phyloP scores from a whole-genome alignment of 2,797 vertebrate genomes.

The Melanotaenia boesemani region DNA sequence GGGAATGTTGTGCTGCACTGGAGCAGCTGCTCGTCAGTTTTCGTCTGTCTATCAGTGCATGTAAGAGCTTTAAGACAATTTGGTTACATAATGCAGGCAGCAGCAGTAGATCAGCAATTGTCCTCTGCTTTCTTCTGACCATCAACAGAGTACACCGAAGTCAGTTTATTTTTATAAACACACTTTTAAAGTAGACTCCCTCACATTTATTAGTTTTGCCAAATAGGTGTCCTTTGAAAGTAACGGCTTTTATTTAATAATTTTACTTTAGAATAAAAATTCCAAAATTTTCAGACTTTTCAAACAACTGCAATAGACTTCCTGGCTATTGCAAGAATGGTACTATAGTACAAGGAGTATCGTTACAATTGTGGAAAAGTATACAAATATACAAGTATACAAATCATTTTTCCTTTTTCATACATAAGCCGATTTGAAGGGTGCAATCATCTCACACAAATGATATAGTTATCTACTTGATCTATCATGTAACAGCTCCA shows the following conservation, averaged over 20 bases:
- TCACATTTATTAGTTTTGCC: neutral
- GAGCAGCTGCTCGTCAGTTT: slow-evolving; percentile 36
- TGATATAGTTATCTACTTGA: fast-evolving
- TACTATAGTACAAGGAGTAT: neutral
- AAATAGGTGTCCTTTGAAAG: neutral
- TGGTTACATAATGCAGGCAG: slow-evolving; percentile 57
- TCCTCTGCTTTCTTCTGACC: slow-evolving; percentile 6
- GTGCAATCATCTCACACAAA: fast-evolving
- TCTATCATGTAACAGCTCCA: fast-evolving
- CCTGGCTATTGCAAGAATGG: neutral
- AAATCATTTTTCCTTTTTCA: no score
- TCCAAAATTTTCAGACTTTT: neutral
- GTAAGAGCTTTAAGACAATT: slow-evolving; percentile 33
- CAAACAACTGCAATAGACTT: neutral
- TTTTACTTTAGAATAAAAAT: neutral
- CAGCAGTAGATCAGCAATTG: slow-evolving; percentile 11
- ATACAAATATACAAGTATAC: no score
- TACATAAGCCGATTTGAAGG: slow-evolving; percentile 23
- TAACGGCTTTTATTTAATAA: neutral
- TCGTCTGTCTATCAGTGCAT: slow-evolving; percentile 27
- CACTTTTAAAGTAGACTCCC: neutral
- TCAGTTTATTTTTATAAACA: neutral
- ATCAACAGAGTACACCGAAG: neutral
- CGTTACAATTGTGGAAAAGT: no score
- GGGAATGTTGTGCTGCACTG: slow-evolving; percentile 8